Evolutionary conservation across 2,113 vertebrate genomes (phyloP), one percentile per base, ranked within the genome.

Genomic region (Percina caprodes): DNA sequence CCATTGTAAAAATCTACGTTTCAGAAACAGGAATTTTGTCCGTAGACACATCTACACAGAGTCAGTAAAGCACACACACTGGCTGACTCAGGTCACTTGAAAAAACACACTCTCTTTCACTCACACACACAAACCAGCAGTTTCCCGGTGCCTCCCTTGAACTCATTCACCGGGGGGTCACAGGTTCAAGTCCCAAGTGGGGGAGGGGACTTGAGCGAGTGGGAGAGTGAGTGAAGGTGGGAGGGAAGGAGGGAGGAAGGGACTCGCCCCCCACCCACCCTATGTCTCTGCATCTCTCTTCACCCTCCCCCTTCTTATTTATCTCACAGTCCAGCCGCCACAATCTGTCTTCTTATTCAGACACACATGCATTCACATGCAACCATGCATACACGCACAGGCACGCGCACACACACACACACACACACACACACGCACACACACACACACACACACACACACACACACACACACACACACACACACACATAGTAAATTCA

Each of bases 131-230:
- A 4, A 5, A 45, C 66, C 51, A 56, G 81, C 23, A 66, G 77
- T 73, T 80, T 79, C 79, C 69, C 69, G 75, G 83, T 89, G 85
- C 86, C 88, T 92, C 79, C 87, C 87, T 84, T 94, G 92, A 94
- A 95, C 94, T 91, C 91, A 89, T 92, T 92, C 92, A 94, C 91
- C 82, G 66, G 42, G 66, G 79, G 94, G 93, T 95, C 93, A 94
- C 54, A 82, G 92, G 94, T 94, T 95, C 94, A 94, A 94, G 93
- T 95, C 94, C 93, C 92, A 82, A 62, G 82, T 93, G 92, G 90
- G 87, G 92, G 91, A 79, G 76, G 88, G 89, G 80, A 78, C 68
- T 72, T 59, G 69, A 71, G 49, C 69, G 12, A 76, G 82, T 77
- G 69, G 63, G 60, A 74, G 80, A 80, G 74, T 68, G 74, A 87